Evolutionary conservation across 1,140 invertebrate species (phyloP).

Genomic region (Brachionus sp.): DNA sequence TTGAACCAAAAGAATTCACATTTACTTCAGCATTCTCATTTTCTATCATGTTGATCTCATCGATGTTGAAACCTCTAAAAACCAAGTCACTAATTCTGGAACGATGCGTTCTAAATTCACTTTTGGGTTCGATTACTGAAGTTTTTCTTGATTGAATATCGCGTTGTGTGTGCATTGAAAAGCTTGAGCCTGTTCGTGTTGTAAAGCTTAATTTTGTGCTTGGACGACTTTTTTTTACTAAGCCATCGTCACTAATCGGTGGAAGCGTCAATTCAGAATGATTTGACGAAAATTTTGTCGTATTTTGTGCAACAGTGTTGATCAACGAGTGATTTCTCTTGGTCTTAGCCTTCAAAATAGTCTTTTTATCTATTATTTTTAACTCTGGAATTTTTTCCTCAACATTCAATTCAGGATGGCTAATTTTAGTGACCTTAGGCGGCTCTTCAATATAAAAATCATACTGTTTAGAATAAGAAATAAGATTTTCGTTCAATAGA

Average conservation of each 20-base stretch:
- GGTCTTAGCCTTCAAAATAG: neutral
- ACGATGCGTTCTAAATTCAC: neutral
- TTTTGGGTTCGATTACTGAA: neutral
- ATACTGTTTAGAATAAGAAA: constrained; percentile 19
- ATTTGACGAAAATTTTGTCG: neutral
- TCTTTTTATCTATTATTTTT: neutral
- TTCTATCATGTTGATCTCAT: neutral
- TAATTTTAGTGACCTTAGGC: neutral
- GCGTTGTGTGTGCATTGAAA: neutral
- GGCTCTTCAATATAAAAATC: neutral
- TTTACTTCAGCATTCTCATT: neutral
- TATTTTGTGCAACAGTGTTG: neutral
- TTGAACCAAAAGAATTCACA: neutral
- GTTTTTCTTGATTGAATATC: neutral
- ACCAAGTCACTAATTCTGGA: neutral
- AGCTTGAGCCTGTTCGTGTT: neutral
- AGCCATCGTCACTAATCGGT: neutral
- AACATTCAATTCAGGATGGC: neutral
- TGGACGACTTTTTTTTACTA: neutral
- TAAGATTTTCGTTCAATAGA: neutral
- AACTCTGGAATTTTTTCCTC: neutral
- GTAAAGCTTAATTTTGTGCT: neutral
- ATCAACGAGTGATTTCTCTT: neutral
- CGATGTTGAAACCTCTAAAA: neutral
- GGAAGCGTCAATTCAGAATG: neutral